Percentiles rank a stretch among this genome's conserved stretches.
Conservation (phyloP, 2,888 invertebrate species). For the Pandemis heparana region DNA sequence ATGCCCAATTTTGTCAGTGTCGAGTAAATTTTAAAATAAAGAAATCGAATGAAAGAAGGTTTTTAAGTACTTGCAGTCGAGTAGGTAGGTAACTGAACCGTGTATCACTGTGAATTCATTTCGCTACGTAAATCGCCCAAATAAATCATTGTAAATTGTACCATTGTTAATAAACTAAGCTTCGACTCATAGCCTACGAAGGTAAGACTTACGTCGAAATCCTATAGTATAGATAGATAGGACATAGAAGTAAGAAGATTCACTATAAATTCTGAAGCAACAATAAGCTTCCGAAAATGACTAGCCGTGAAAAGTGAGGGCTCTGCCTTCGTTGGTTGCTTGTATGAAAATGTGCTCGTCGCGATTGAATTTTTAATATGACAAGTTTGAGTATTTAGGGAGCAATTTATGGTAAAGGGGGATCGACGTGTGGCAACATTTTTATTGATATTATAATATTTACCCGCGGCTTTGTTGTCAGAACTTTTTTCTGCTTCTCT, state of each 20-base stretch:
- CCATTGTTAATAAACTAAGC: too few species aligned
- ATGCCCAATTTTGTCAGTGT: too few species aligned
- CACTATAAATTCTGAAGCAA: background rate
- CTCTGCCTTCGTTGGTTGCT: constrained; percentile 52
- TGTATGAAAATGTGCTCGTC: constrained; percentile 18
- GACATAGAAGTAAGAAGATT: background rate
- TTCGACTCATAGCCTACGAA: too few species aligned
- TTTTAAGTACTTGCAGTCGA: too few species aligned
- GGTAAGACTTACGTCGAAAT: too few species aligned
- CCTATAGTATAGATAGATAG: too few species aligned
- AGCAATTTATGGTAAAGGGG: constrained; percentile 59
- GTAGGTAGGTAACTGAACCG: too few species aligned
- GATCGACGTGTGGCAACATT: constrained; percentile 20
- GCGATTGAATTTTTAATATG: constrained; percentile 68
- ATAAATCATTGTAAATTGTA: too few species aligned
- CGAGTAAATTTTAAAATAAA: too few species aligned
- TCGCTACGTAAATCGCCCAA: too few species aligned
- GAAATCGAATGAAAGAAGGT: too few species aligned
- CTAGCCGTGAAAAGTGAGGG: constrained; percentile 32
- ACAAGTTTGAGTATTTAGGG: constrained; percentile 65
- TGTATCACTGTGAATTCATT: too few species aligned
- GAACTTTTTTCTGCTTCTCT: background rate
- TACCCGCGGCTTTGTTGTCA: background rate
- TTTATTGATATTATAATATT: constrained; percentile 18
- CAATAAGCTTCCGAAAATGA: constrained; percentile 48